phyloP scores from a whole-genome alignment of 2,797 vertebrate genomes.

The Enteromius thamalakanensis region DNA sequence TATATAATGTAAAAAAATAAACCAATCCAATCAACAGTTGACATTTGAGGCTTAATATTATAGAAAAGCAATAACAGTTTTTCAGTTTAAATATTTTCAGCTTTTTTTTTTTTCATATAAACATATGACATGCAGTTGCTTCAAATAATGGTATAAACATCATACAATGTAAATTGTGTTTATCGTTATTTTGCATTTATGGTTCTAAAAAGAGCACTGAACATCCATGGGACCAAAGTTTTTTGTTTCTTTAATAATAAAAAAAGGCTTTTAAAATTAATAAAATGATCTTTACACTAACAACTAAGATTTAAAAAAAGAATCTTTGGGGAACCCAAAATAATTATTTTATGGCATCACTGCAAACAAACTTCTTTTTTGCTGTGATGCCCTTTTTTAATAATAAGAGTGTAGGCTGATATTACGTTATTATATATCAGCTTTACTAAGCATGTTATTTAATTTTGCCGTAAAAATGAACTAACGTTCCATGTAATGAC shows the following conservation, averaged over 20 bases:
- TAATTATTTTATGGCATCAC: background rate
- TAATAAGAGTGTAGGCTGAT: background rate
- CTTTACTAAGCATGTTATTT: background rate
- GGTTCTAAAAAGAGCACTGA: background rate
- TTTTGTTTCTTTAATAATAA: background rate
- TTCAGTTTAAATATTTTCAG: too few relatives aligned
- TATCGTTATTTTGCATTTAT: background rate
- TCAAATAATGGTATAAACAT: too few relatives aligned
- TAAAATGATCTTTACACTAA: background rate
- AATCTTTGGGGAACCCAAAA: background rate
- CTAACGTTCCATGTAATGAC: background rate
- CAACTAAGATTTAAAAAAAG: background rate
- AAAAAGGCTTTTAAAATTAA: too few relatives aligned
- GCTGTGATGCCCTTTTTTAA: background rate
- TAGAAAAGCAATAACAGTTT: too few relatives aligned
- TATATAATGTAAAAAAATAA: too few relatives aligned
- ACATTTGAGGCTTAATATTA: too few relatives aligned
- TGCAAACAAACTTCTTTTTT: background rate
- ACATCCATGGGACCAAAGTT: background rate
- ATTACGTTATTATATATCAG: background rate
- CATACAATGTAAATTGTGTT: too few relatives aligned
- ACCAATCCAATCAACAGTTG: too few relatives aligned
- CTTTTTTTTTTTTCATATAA: too few relatives aligned
- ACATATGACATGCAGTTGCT: too few relatives aligned
- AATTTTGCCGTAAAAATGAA: background rate